Base-by-base conservation (phyloP, 1,140 invertebrate genomes). In the Papilio helenus region DNA sequence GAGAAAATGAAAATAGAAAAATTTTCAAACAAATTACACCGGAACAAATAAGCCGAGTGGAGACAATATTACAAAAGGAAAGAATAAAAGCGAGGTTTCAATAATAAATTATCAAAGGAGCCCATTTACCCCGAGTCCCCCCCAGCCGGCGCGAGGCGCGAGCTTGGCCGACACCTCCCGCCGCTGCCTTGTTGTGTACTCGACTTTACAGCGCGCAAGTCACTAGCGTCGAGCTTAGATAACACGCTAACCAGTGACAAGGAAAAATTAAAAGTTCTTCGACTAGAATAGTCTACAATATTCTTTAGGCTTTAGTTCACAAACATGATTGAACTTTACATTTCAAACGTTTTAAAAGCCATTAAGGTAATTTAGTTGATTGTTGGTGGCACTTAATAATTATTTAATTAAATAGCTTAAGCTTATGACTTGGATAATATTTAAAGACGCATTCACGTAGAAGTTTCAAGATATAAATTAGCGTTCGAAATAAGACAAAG, bases 91-190 rank as follows among this genome's bases (percentile, higher is more conserved):
- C 86, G 84, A 87, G 85, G 88, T 90, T 92, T 92, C 91, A 92
- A 93, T 93, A 92, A 92, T 93, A 93, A 92, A 93, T 92, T 92
- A 93, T 92, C 88, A 91, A 90, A 91, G 90, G 86, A 82, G 82
- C 80, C 81, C 83, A 83, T 85, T 83, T 79, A 79, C 82, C 72
- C 83, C 85, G 72, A 76, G 61, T 84, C 76, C 68, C 84, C 79
- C 81, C 78, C 80, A 76, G 81, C 81, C 8, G n/a, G 51, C n/a
- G 82, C 78, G 78, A 81, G 84, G 87, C 84, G 87, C 87, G 87
- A 89, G 89, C 74, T 18, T 29, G 85, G 79, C 84, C 85, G 85
- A 87, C 91, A 90, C 90, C 89, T 89, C 87, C 84, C 84, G 85
- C 84, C 87, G 79, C 82, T 90, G 83, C 82, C 85, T 88, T 86